Evolutionary conservation across 37 sponge, comb jelly and placozoan genomes (phyloP), one percentile per base, ranked within the genome.

Genomic region (Theonella swinhoei): DNA sequence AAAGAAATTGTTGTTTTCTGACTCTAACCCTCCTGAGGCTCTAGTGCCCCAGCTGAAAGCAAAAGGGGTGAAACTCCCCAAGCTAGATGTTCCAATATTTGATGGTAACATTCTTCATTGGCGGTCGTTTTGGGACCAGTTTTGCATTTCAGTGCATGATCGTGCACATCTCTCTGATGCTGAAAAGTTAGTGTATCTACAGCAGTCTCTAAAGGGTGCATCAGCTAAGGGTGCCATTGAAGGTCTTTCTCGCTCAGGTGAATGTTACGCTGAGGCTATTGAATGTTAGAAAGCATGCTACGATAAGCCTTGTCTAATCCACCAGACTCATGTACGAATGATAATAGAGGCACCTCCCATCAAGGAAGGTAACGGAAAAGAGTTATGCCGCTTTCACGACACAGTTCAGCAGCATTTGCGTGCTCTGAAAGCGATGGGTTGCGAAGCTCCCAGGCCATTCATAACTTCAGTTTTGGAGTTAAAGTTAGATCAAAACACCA

Each of bases 321-420:
- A 80, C 34, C 81, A 80, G 68, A 69, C 81, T 30, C 81, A 80
- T 43, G 81, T 80, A 20, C 32, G 81, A 34, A 47, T 54, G 35
- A 80, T 80, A n/a, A 30, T 20, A 14, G 70, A 80, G 32, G 81
- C 66, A 43, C 70, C 81, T 1, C 29, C 62, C 71, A 47, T 80
- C 28, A 80, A 80, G 47, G 81, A 80, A 29, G 81, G 81, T 34
- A 54, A 70, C 19, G 81, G 81, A 70, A 80, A 80, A 35, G 81
- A 80, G 42, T 40, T 80, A n/a, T n/a, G n/a, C n/a, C n/a, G n/a
- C n/a, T n/a, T n/a, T n/a, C n/a, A n/a, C n/a, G n/a, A n/a, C n/a
- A n/a, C n/a, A n/a, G n/a, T n/a, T n/a, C n/a, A n/a, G n/a, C n/a
- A n/a, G n/a, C n/a, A n/a, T n/a, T n/a, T n/a, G n/a, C n/a, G n/a